Evolutionary conservation across 2,113 vertebrate genomes (phyloP).

Genomic region (Brachirus orientalis): DNA sequence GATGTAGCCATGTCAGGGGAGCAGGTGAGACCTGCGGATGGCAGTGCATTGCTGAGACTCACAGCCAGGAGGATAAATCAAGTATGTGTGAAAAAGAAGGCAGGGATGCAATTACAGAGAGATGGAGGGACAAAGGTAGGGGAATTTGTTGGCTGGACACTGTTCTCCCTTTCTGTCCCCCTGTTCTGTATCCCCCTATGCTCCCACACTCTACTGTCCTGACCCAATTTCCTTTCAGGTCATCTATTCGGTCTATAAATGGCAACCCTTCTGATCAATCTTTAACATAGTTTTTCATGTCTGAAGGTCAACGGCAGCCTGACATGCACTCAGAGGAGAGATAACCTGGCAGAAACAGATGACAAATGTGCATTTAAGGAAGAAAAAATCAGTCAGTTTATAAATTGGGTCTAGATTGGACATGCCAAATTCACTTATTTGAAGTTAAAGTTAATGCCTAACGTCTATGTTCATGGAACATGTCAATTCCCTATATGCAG

Average conservation of each 20-base stretch:
- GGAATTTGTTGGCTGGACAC: constrained; percentile 57
- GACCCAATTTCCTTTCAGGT: constrained; percentile 27
- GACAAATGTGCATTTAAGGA: constrained; percentile 9
- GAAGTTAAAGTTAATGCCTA: constrained; percentile 19
- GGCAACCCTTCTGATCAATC: constrained; percentile 7
- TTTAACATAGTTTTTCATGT: constrained; percentile 24
- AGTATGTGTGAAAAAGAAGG: constrained; percentile 39
- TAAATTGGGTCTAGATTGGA: constrained; percentile 38
- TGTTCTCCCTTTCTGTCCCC: constrained; percentile 8
- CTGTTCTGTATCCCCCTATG: constrained; percentile 5
- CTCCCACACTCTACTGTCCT: constrained; percentile 10
- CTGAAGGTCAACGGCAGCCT: constrained; percentile 45
- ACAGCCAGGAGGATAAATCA: constrained; percentile 35
- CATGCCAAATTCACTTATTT: constrained; percentile 7
- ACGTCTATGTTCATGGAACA: constrained; percentile 5
- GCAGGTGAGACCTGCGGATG: constrained; percentile 13
- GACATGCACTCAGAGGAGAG: constrained; percentile 24
- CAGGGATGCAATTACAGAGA: constrained; percentile 55
- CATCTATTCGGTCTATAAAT: constrained; percentile 11
- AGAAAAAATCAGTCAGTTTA: constrained; percentile 34
- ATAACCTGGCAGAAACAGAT: constrained; percentile 30
- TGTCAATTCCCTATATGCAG: too few relatives aligned
- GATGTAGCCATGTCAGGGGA: constrained; percentile 28
- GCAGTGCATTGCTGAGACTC: background rate
- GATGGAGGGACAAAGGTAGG: constrained; percentile 39